These are phyloP conservation scores for Hoplias malabaricus DNA, from an alignment of 2,113 vertebrate species.

Conservation along the genomic window DNA sequence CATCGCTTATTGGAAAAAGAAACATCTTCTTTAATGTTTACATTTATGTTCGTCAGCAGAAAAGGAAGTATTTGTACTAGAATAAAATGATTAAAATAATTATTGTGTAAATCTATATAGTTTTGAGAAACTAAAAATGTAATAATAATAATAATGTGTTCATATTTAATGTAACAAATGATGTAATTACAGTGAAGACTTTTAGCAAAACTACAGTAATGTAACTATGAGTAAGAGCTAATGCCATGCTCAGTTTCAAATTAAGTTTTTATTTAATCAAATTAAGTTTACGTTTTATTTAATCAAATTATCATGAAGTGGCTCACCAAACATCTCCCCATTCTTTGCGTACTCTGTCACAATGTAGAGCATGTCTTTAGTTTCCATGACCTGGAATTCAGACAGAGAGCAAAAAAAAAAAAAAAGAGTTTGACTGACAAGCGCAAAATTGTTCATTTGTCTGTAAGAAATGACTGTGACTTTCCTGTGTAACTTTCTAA, in stretches of 20 bases:
- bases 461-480: neutral
- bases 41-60: no score
- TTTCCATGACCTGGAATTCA: constrained; percentile 82
- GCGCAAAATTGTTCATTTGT: neutral
- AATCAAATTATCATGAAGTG: neutral
- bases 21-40: no score
- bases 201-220: neutral
- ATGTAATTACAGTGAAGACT: neutral
- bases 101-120: no score
- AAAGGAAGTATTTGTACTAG: no score
- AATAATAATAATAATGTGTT: neutral
- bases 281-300: no score
- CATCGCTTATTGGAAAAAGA: no score
- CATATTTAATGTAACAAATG: neutral
- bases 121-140: no score
- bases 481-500: neutral
- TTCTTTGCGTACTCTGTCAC: constrained; percentile 87
- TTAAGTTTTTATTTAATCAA: no score
- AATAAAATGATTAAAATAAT: no score
- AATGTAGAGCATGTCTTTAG: constrained; percentile 87
- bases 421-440: neutral
- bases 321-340: constrained; percentile 86
- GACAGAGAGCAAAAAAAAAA: constrained; percentile 1
- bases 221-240: no score
- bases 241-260: no score